A percentile compares a stretch with the other conserved stretches of the same genome.
phyloP scores from a whole-genome alignment of 2,888 invertebrate species.

The Crematogaster levior region DNA sequence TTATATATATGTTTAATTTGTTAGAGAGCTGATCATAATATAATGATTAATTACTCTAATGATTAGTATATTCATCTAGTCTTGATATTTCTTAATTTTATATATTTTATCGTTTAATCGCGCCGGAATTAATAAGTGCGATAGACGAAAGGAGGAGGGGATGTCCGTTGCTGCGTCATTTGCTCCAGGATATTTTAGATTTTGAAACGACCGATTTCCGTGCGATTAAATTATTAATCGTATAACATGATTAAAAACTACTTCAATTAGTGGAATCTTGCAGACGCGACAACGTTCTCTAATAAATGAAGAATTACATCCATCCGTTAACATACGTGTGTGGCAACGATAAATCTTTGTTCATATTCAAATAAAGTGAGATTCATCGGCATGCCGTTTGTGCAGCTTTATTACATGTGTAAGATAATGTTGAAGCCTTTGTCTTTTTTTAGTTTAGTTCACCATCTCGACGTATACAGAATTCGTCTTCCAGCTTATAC shows the following conservation, averaged over 20 bases:
- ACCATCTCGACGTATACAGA: slow-evolving; percentile 12
- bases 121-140: background rate
- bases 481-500: slow-evolving; percentile 24
- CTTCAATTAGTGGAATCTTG: background rate
- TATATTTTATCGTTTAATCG: slow-evolving; percentile 29
- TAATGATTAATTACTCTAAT: slow-evolving; percentile 72
- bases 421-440: background rate
- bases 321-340: slow-evolving; percentile 15
- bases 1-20: slow-evolving; percentile 72
- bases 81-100: slow-evolving; percentile 74
- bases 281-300: background rate
- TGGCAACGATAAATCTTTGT: slow-evolving; percentile 28
- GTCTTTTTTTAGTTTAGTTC: background rate
- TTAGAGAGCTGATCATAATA: slow-evolving; percentile 72
- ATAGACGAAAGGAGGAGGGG: slow-evolving; percentile 32
- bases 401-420: slow-evolving; percentile 28
- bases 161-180: background rate
- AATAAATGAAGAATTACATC: slow-evolving; percentile 13
- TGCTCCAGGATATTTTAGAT: slow-evolving; percentile 8
- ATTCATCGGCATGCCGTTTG: slow-evolving; percentile 12
- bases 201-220: background rate
- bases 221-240: slow-evolving; percentile 5
- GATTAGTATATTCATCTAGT: slow-evolving; percentile 79
- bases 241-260: background rate
- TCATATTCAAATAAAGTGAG: slow-evolving; percentile 40